Evolutionary conservation across 2,113 vertebrate genomes (phyloP).

Genomic region (Ammodytes marinus): DNA sequence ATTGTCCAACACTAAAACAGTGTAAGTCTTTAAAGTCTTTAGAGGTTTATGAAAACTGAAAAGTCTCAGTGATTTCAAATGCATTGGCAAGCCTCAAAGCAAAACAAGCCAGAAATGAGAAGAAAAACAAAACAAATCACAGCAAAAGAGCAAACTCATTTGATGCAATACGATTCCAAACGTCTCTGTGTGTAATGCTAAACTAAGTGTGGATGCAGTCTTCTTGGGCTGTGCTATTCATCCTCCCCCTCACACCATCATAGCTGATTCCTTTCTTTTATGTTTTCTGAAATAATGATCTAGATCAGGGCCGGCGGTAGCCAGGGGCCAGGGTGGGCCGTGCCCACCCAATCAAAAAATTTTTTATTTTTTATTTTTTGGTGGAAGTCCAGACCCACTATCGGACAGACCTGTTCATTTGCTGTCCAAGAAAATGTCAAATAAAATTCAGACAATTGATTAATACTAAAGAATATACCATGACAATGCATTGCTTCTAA

Average conservation of each 20-base stretch:
- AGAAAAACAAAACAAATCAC: background rate
- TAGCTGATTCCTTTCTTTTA: background rate
- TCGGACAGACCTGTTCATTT: too few relatives aligned
- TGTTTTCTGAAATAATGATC: background rate
- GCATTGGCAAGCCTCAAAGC: background rate
- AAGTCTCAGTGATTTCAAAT: background rate
- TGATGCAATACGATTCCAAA: too few relatives aligned
- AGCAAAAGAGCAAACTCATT: background rate
- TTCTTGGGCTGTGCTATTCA: background rate
- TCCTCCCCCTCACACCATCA: background rate
- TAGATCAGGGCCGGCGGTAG: too few relatives aligned
- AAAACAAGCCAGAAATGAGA: background rate
- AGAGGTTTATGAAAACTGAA: background rate
- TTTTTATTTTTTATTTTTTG: too few relatives aligned
- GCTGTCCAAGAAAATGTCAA: too few relatives aligned
- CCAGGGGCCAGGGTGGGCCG: too few relatives aligned
- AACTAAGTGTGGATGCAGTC: background rate
- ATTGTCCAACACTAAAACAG: background rate
- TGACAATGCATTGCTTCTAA: too few relatives aligned
- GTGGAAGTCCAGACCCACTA: too few relatives aligned
- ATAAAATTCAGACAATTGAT: too few relatives aligned
- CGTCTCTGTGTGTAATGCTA: background rate
- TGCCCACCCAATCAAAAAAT: too few relatives aligned
- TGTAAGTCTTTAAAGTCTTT: slow-evolving; percentile 3
- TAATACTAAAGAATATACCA: too few relatives aligned